Base-by-base conservation (phyloP, 2,113 vertebrate species). In the Ciconia boyciana region DNA sequence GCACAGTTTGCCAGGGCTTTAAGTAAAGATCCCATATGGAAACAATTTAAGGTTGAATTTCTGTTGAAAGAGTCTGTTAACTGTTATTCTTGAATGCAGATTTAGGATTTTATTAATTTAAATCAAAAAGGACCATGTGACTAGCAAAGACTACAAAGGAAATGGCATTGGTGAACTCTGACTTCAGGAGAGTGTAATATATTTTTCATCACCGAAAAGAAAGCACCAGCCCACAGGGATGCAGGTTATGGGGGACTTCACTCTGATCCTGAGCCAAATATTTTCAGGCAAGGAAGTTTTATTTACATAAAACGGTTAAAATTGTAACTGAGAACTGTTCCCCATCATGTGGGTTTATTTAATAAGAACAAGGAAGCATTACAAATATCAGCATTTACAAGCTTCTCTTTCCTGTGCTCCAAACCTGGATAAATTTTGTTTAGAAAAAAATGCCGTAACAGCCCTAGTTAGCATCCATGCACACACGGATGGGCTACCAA, bases 81-180 rank as follows among this genome's bases (percentile, higher is more conserved):
- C 86, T 92, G 93, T 96, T 98, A 96, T 96, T 96, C 91, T 94
- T 97, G 88, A 98, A 91, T 78, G 93, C 82, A 97, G 95, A 96
- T 95, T 97, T 44, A 97, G 95, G 95, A 98, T 95, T 97, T 97
- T 97, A 96, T 96, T 97, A 96, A 98, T 97, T 98, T 97, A 95
- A 98, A 98, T 97, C 89, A 97, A 98, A 97, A 96, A 94, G 49
- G 52, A 60, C 49, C 95, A 94, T 16, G 57, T 87, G 96, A 98
- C 94, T 95, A 95, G 91, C 71, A 94, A 97, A 96, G 87, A 97
- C 93, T 97, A 98, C 97, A 98, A 97, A 98, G 96, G 94, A 97
- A 97, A 97, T 90, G 94, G 95, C 88, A 97, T 46, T 96, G 95
- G 90, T 94, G 87, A 93, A 97, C 83, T 94, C 89, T 86, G 87